A percentile compares a stretch with the other conserved stretches of the same genome.
phyloP scores from a whole-genome alignment of 2,113 vertebrate genomes.

The Paradoxurus hermaphroditus region DNA sequence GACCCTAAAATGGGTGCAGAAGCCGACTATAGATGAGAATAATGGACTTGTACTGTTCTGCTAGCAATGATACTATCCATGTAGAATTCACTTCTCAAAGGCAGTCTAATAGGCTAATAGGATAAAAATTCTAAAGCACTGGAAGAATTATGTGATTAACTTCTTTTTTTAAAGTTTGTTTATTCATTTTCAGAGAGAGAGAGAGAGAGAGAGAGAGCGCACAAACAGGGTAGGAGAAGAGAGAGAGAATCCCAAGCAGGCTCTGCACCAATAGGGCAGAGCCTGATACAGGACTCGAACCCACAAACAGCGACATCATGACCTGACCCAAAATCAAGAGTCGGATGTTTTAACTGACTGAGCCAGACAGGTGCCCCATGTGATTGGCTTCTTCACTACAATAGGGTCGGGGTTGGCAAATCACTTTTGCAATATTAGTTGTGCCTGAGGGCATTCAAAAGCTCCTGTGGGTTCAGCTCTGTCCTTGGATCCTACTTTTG shows the following conservation, averaged over 20 bases:
- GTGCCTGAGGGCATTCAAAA: neutral
- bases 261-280: neutral
- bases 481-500: neutral
- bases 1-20: neutral
- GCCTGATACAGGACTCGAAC: neutral
- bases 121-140: neutral
- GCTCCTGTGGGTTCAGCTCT: neutral
- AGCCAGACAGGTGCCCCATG: neutral
- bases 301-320: neutral
- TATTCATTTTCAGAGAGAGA: neutral
- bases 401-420: neutral
- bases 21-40: neutral
- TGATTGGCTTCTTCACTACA: neutral
- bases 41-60: neutral
- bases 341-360: neutral
- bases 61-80: neutral
- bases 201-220: neutral
- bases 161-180: neutral
- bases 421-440: constrained; percentile 21
- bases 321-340: neutral
- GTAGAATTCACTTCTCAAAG: constrained; percentile 6
- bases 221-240: neutral
- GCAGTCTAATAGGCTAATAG: neutral
- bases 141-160: neutral
- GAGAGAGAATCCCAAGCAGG: neutral